These are phyloP conservation scores for Apostichopus californicus DNA, from an alignment of 35 echinoderm and acorn worm species.

Conservation along the genomic window DNA sequence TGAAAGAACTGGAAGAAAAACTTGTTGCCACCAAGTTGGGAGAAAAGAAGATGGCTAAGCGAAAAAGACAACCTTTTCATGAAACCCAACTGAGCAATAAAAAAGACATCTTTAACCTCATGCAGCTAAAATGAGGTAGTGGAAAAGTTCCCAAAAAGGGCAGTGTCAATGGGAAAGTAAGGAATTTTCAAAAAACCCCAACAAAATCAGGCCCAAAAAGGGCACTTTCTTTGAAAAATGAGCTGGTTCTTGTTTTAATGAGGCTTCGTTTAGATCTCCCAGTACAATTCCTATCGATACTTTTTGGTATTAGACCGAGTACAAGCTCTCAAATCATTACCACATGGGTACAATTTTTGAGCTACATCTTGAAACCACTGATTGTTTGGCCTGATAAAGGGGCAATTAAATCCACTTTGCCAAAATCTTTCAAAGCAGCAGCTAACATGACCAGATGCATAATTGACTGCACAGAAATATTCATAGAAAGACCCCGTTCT, in stretches of 20 bases:
- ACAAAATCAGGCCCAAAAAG: constrained; percentile 16
- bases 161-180: background rate
- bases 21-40: constrained; percentile 23
- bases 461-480: background rate
- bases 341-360: background rate
- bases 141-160: constrained; percentile 1
- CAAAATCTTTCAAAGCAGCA: constrained; percentile 21
- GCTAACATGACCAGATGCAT: background rate
- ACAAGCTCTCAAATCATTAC: constrained; percentile 5
- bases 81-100: background rate
- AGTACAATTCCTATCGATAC: background rate
- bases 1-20: background rate
- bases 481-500: constrained; percentile 3
- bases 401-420: constrained; percentile 4
- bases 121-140: constrained; percentile 5
- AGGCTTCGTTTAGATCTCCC: background rate
- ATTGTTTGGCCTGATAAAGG: constrained; percentile 21
- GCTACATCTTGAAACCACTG: background rate
- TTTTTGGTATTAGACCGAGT: constrained; percentile 17
- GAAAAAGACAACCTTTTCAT: background rate
- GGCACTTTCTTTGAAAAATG: background rate
- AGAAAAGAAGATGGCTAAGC: background rate
- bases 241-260: background rate
- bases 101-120: background rate
- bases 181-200: background rate